Evolutionary conservation across 2,888 invertebrate genomes (phyloP), one percentile per base, ranked within the genome.

Genomic region (Notodonta dromedarius): DNA sequence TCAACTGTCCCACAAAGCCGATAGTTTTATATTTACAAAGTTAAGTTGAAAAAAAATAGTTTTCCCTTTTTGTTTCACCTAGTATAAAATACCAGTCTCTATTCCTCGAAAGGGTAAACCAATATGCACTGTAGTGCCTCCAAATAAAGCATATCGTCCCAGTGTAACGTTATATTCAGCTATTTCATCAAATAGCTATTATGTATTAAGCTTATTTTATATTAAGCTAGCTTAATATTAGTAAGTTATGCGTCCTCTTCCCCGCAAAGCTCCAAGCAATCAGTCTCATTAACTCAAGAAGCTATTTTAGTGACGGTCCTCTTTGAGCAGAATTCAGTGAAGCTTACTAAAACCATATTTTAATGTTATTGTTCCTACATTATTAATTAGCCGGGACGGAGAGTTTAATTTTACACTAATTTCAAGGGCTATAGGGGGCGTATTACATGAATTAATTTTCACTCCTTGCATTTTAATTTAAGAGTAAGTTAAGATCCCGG

Each of bases 261-360:
- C 11, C 12, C 11, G 42, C 42, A 46, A 46, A 50, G 16, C 50
- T 16, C 16, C 12, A 50, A n/a, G 8, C 50, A 9, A 67, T 70
- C 70, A 66, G 58, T 71, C 69, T 71, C 67, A 73, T 74, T 76
- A 73, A 69, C 59, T 56, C 57, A 69, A 72, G 73, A 69, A 74
- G 67, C 57, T 57, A 57, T 63, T 13, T 39, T 4, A 58, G 55
- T 60, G 63, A 14, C 51, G 44, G 66, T 60, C 57, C 57, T 67
- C 67, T 75, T 73, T 71, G 63, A 66, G 63, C 60, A 63, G 70
- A 65, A 48, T 51, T 56, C 61, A 39, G 56, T 59, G 60, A 65
- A 59, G 66, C 60, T 71, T 60, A 55, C 55, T 60, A 65, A 74
- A 67, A 74, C 59, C 72, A 71, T 70, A 68, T 74, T 75, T 64